A percentile compares a stretch with the other conserved stretches of the same genome.
Conservation (phyloP, 2,797 vertebrate species). For the Pseudochirops cupreus region DNA sequence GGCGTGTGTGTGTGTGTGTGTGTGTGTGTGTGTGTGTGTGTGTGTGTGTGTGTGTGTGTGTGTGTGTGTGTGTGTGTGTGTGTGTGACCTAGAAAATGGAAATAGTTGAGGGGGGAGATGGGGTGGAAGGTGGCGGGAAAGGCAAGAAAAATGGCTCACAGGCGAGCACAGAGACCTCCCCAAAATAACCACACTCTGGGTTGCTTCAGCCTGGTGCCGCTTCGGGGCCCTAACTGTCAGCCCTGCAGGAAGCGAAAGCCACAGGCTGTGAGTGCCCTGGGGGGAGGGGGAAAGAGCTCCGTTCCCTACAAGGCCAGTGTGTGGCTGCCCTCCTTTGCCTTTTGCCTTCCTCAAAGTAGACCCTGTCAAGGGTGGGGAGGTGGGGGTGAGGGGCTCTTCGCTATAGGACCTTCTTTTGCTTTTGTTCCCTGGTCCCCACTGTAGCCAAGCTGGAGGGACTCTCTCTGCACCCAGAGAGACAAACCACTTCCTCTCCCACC, state of each 20-base stretch:
- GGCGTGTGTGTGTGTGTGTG: not conserved
- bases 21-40: too few relatives aligned
- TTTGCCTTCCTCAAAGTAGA: not conserved
- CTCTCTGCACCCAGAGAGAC: not conserved
- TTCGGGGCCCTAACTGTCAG: conserved; percentile 68
- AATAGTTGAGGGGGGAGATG: conserved; percentile 70
- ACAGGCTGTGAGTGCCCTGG: not conserved
- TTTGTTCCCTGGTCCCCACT: not conserved
- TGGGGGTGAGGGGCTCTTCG: not conserved
- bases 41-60: too few relatives aligned
- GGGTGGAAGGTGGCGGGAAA: conserved; percentile 74
- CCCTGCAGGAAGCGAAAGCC: conserved; percentile 72
- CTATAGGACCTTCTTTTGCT: not conserved
- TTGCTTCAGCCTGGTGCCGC: conserved; percentile 37
- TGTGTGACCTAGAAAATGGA: conserved; percentile 65
- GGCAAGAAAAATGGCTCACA: conserved; percentile 47
- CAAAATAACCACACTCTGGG: conserved; percentile 71
- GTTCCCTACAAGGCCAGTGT: not conserved
- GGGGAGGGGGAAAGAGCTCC: conserved; percentile 44
- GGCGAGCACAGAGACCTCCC: not conserved
- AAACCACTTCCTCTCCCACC: not conserved
- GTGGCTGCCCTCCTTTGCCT: not conserved
- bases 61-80: conserved; percentile 16
- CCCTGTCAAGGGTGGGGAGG: not conserved
- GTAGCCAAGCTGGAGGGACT: not conserved